Conservation (phyloP, 2,888 invertebrate genomes). For the Orchestes rusci region DNA sequence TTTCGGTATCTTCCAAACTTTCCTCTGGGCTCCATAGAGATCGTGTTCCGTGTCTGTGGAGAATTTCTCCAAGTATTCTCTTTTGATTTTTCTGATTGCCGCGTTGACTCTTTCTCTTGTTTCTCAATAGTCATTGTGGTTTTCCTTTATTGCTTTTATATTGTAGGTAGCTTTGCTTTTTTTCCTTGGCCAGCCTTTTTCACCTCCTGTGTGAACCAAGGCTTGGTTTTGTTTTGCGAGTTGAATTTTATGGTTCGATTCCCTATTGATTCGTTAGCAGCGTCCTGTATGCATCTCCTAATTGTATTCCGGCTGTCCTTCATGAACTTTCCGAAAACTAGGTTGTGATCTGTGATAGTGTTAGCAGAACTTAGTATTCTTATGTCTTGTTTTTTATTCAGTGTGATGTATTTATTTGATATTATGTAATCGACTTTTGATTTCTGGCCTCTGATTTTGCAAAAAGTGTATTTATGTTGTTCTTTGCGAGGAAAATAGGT, state of each 20-base stretch:
- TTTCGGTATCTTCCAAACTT: constrained; percentile 3
- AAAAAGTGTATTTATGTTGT: background rate
- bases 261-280: background rate
- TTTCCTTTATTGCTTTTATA: background rate
- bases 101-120: background rate
- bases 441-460: background rate
- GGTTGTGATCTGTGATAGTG: constrained; percentile 50
- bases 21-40: background rate
- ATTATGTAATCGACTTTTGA: background rate
- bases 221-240: constrained; percentile 1
- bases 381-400: background rate
- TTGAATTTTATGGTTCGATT: background rate
- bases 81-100: background rate
- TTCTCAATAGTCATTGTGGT: background rate
- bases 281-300: background rate
- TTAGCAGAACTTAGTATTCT: constrained; percentile 42
- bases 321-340: background rate
- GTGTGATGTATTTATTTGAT: background rate
- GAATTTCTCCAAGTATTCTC: background rate
- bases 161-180: background rate
- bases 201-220: background rate
- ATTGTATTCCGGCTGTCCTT: background rate
- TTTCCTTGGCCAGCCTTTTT: background rate
- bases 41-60: background rate
- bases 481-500: background rate